A percentile compares a stretch with the other conserved stretches of the same genome.
Evolutionary conservation across 2,113 vertebrate genomes (phyloP).

Genomic region (Solenodon paradoxus): DNA sequence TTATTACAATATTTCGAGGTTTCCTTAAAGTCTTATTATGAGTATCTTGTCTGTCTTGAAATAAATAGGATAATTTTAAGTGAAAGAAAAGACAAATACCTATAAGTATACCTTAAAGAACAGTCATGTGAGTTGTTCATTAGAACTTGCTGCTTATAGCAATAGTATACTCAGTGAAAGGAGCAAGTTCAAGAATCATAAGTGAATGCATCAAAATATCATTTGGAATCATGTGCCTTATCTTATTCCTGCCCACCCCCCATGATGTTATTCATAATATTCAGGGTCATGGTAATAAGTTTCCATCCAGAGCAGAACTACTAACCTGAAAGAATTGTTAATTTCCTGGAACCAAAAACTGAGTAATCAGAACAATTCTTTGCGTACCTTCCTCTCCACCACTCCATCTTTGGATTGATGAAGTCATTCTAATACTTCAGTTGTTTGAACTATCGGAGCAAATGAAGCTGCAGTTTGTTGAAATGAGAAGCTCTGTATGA

Average conservation of each 20-base stretch:
- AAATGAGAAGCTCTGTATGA: background rate
- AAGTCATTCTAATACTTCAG: background rate
- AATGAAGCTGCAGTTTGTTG: background rate
- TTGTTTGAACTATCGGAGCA: background rate
- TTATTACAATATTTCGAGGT: background rate
- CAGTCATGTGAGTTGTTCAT: background rate
- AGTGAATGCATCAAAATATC: background rate
- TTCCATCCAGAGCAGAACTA: background rate
- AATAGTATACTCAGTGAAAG: background rate
- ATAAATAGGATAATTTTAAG: background rate
- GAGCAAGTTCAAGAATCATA: background rate
- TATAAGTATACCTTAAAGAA: background rate
- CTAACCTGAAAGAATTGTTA: background rate
- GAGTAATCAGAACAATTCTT: background rate
- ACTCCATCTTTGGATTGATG: too few species aligned
- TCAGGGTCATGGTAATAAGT: background rate
- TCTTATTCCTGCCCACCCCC: background rate
- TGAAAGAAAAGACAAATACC: background rate
- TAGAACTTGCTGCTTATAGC: background rate
- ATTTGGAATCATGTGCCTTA: background rate
- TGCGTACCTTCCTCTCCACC: too few species aligned
- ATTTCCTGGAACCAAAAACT: background rate
- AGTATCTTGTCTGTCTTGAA: background rate
- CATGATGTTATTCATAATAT: slow-evolving; percentile 13
- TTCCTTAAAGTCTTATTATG: background rate